Conservation (phyloP, 2,113 vertebrate species). For the Sula dactylatra region DNA sequence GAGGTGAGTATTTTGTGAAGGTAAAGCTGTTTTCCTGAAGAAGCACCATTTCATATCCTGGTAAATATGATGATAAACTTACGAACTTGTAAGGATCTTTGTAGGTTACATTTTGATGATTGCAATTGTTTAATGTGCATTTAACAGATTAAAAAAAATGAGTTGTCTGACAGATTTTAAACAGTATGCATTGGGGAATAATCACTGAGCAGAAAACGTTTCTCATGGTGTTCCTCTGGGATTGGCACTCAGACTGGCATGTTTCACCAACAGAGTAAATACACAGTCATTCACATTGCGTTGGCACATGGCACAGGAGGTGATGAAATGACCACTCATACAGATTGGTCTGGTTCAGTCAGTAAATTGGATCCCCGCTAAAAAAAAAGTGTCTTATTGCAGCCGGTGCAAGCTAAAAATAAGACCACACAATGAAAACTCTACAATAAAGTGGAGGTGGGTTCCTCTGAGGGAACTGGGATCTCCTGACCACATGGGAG, state of each 20-base stretch:
- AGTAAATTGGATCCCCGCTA: background rate
- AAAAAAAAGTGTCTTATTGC: too few species aligned
- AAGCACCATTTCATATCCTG: background rate
- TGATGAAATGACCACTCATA: too few species aligned
- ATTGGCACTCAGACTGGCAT: too few species aligned
- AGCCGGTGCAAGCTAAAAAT: background rate
- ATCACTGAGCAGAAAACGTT: background rate
- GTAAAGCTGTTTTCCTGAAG: background rate
- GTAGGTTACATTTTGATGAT: background rate
- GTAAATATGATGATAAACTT: background rate
- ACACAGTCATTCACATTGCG: accelerated
- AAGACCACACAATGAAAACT: accelerated
- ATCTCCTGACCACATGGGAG: too few species aligned
- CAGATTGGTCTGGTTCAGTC: background rate
- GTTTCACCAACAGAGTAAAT: background rate
- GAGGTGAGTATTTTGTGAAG: background rate
- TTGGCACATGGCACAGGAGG: background rate
- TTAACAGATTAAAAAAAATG: background rate
- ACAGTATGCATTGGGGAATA: background rate
- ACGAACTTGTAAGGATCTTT: background rate
- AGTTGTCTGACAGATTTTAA: background rate
- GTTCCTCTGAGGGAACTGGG: background rate
- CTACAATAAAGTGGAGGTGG: background rate
- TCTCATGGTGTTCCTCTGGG: background rate
- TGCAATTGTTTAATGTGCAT: background rate